Evolutionary conservation across 1,140 invertebrate species (phyloP), one percentile per base, ranked within the genome.

Genomic region (Bombus sylvicola): DNA sequence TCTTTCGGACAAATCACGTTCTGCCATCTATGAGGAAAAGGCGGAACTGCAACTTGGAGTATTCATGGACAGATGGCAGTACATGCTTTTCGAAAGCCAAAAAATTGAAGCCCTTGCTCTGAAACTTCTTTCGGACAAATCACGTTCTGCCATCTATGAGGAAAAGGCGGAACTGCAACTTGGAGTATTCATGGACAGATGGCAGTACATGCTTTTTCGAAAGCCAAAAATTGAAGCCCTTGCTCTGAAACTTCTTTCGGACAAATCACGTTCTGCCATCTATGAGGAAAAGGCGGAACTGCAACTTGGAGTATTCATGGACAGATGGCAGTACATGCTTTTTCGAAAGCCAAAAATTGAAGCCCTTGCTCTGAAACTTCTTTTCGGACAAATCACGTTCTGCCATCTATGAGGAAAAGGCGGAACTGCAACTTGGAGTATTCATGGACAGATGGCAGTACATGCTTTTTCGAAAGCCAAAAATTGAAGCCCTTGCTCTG

Each of bases 301-400:
- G 15, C 5, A 47, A 18, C 4, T 47, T 47, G 0, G 1, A 18
- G 15, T 1, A 6, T 1, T 6, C 1, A 6, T 6, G 5, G 15
- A 47, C 1, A 18, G 15, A 47, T 18, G 15, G 5, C 15, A 18
- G 47, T 0, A 18, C 0, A 47, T 18, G 0, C 0, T 0, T 1
- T 6, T 5, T 47, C 15, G 0, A 0, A 47, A 47, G 6, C 0
- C 6, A 18, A 0, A 18, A 47, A 18, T 18, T 1, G 0, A 47
- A 1, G 0, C 15, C 15, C 0, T 1, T 18, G 5, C 15, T 47
- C 0, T 0, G 15, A 18, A 0, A 18, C 5, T 5, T 18, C 0
- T 0, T 0, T 47, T n/a, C 15, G 6, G 47, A 47, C 0, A 5
- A 47, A 18, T 1, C 15, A 1, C 18, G 6, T 47, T 0, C 18